phyloP scores from a whole-genome alignment of 2,113 vertebrate species.

The Equus quagga region DNA sequence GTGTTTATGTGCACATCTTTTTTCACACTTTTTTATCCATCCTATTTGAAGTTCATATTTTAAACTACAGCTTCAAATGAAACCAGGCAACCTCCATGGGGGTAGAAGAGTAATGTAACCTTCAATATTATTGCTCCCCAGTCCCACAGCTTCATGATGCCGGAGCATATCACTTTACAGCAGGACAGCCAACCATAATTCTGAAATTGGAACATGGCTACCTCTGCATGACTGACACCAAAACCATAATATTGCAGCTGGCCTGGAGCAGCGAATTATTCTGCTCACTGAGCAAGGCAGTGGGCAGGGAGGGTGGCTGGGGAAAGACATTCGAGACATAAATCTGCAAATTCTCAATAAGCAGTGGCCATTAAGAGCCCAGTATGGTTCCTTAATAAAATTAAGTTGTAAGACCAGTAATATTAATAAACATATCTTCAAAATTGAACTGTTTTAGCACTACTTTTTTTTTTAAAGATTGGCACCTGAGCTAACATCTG shows the following conservation, averaged over 20 bases:
- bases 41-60: neutral
- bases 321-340: neutral
- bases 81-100: slow-evolving; percentile 67
- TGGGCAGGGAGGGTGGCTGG: neutral
- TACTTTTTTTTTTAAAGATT: neutral
- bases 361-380: neutral
- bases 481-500: no score
- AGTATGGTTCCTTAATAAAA: slow-evolving; percentile 19
- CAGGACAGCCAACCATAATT: slow-evolving; percentile 68
- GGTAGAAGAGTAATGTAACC: slow-evolving; percentile 63
- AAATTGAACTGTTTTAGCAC: neutral
- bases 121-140: slow-evolving; percentile 46
- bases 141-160: slow-evolving; percentile 57
- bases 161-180: slow-evolving; percentile 70
- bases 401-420: neutral
- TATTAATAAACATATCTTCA: neutral
- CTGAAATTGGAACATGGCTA: slow-evolving; percentile 40
- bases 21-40: neutral
- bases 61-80: slow-evolving; percentile 65
- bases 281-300: slow-evolving; percentile 40
- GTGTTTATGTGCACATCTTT: neutral
- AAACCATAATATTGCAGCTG: slow-evolving; percentile 58
- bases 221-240: slow-evolving; percentile 29
- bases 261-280: neutral
- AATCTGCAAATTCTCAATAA: slow-evolving; percentile 24